Conservation (phyloP, 2,113 vertebrate species). For the Perca flavescens region DNA sequence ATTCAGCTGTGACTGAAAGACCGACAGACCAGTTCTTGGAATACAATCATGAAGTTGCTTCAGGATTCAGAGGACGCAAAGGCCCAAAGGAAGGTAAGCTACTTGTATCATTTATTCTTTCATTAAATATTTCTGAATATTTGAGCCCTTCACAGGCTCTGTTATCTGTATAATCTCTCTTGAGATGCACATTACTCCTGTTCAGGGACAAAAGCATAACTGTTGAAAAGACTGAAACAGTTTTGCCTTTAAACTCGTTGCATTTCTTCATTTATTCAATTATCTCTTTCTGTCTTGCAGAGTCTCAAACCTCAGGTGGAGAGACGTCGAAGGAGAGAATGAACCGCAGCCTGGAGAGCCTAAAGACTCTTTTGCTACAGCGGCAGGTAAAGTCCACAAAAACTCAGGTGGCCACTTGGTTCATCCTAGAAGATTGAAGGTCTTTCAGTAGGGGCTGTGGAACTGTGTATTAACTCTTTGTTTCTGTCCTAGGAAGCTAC, state of each 20-base stretch:
- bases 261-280: background rate
- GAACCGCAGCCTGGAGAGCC: slow-evolving; percentile 87
- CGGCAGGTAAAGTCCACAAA: slow-evolving; percentile 79
- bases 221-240: background rate
- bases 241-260: background rate
- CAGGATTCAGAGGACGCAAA: slow-evolving; percentile 48
- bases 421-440: rapidly evolving
- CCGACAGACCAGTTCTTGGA: background rate
- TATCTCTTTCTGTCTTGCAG: slow-evolving; percentile 58
- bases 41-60: slow-evolving; percentile 48
- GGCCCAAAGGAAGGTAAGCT: slow-evolving; percentile 76
- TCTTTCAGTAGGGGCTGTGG: rapidly evolving
- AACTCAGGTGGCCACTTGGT: background rate
- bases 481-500: slow-evolving; percentile 42
- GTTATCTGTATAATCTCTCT: background rate
- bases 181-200: background rate
- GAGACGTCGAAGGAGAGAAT: slow-evolving; percentile 88
- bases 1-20: background rate
- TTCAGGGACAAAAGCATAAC: too few species aligned
- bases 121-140: background rate
- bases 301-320: slow-evolving; percentile 89
- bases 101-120: background rate
- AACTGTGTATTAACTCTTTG: background rate
- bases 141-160: too few species aligned
- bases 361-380: slow-evolving; percentile 82